A percentile compares a stretch with the other conserved stretches of the same genome.
Evolutionary conservation across 2,113 vertebrate genomes (phyloP).

Genomic region (Mus spicilegus): DNA sequence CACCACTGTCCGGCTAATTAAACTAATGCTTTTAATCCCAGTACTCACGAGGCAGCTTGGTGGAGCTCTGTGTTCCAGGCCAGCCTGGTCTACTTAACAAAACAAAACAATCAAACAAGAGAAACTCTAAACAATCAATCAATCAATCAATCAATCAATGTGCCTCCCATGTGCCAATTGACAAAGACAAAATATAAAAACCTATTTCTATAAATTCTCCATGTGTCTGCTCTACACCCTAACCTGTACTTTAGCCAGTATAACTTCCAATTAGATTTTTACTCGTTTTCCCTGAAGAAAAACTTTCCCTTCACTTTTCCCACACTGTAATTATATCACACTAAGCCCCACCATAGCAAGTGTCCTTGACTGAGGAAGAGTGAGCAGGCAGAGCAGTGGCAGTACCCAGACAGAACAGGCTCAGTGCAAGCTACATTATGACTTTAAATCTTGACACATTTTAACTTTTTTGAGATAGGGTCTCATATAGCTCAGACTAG

Average conservation of each 20-base stretch:
- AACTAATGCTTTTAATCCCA: not conserved
- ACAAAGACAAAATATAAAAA: not conserved
- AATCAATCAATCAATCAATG: not conserved
- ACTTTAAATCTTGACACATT: not conserved
- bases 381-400: not conserved
- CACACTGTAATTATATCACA: not conserved
- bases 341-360: not conserved
- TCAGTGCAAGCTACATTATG: not conserved
- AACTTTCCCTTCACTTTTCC: not conserved
- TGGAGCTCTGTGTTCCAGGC: not conserved
- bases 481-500: not conserved
- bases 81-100: not conserved
- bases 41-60: not conserved
- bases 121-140: not conserved
- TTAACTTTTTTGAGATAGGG: not conserved
- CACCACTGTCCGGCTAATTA: too few relatives aligned
- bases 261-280: conserved; percentile 24
- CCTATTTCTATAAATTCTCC: not conserved
- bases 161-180: not conserved
- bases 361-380: not conserved
- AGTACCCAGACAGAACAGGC: not conserved
- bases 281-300: not conserved
- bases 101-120: not conserved
- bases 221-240: not conserved
- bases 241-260: not conserved